Evolutionary conservation across 1,140 invertebrate species (phyloP), one percentile per base, ranked within the genome.

Genomic region (Apis florea): DNA sequence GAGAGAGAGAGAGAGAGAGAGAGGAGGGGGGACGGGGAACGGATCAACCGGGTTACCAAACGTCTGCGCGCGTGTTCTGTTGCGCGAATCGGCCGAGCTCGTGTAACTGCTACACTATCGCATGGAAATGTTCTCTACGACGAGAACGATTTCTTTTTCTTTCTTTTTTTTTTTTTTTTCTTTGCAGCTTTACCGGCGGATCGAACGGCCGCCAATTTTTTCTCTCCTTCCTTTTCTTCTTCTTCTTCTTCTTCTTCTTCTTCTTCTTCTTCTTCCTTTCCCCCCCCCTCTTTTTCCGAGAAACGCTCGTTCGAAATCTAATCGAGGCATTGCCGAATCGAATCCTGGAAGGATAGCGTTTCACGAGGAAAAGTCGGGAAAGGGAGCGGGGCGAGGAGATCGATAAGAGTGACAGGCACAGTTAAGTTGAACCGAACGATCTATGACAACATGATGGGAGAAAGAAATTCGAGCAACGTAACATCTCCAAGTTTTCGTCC

Each of bases 351-450:
- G 80, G 54, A 68, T 68, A 49, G 73, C 17, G 73, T 77, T 82
- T 67, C 19, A 31, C 79, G 80, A 77, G 75, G 66, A 70, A 77
- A 82, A 77, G 49, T 40, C 63, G 15, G 9, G 68, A 51, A 31
- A 15, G 12, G 72, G 9, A 64, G 73, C 74, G 80, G 59, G 66
- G 71, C 59, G 15, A 69, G 63, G 72, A 70, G 80, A 83, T 87
- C 85, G 78, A 87, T 87, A 83, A 80, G 75, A 83, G 63, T 83
- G 82, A 85, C 85, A 78, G 77, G 6, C 31, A 3, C 31, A 5
- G 85, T 84, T 82, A 83, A 78, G 79, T 87, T 84, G 86, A 87
- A 72, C 40, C 78, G 85, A 87, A 86, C 5, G n/a, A n/a, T n/a
- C 85, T 87, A 86, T 83, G 85, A 86, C 73, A 66, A 86, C 73